These are phyloP conservation scores for Folsomia candida DNA, from an alignment of 2,888 invertebrate species.

Conservation along the genomic window DNA sequence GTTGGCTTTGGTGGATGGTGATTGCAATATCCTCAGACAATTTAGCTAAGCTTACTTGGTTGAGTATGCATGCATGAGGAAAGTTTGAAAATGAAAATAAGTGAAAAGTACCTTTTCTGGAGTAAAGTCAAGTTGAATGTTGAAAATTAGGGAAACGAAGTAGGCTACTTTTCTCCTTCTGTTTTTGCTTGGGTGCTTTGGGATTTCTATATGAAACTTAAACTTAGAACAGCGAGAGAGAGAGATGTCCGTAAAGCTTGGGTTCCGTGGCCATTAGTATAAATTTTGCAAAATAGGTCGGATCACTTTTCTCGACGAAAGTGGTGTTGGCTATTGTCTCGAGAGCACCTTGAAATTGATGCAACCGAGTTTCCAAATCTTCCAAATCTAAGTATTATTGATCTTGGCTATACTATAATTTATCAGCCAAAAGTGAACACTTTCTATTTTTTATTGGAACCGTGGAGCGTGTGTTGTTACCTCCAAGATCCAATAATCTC, in stretches of 20 bases:
- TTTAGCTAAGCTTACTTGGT: not conserved
- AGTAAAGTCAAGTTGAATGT: not conserved
- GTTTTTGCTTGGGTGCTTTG: not conserved
- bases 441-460: too few relatives aligned
- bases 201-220: too few relatives aligned
- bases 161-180: not conserved
- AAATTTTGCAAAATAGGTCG: not conserved
- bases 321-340: too few relatives aligned
- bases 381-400: too few relatives aligned
- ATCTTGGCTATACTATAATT: too few relatives aligned
- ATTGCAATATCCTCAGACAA: not conserved
- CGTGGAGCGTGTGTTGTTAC: too few relatives aligned
- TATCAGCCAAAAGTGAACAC: too few relatives aligned
- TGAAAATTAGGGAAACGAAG: not conserved
- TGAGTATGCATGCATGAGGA: slow-evolving; percentile 1
- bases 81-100: slow-evolving; percentile 18
- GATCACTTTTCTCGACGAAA: not conserved
- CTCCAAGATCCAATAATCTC: too few relatives aligned
- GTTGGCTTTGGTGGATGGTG: not conserved
- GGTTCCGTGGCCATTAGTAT: not conserved
- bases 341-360: too few relatives aligned
- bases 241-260: not conserved
- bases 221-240: not conserved
- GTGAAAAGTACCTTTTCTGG: slow-evolving; percentile 9
- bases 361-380: too few relatives aligned